phyloP scores from a whole-genome alignment of 2,888 invertebrate species.

The Acleris literana region DNA sequence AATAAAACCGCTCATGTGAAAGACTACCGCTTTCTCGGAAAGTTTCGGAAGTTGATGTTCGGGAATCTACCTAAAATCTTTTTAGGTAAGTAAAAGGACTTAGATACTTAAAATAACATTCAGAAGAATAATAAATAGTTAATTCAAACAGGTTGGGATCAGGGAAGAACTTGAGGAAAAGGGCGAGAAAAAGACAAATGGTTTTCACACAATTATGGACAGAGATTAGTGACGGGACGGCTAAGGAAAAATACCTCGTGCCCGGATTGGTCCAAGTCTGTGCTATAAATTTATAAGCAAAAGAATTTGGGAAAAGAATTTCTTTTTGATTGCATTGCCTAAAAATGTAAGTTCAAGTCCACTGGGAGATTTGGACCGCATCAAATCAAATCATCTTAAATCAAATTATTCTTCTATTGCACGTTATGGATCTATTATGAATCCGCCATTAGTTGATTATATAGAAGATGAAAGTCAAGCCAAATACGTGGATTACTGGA shows the following conservation, averaged over 20 bases:
- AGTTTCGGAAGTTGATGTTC: slow-evolving; percentile 7
- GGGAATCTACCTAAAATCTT: not conserved
- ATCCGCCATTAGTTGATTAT: too few relatives aligned
- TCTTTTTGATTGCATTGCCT: slow-evolving; percentile 9
- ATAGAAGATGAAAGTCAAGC: too few relatives aligned
- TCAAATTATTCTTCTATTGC: too few relatives aligned
- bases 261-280: slow-evolving; percentile 15
- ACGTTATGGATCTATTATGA: too few relatives aligned
- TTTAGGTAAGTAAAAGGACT: not conserved
- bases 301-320: slow-evolving; percentile 14
- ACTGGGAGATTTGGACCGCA: too few relatives aligned
- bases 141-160: slow-evolving; percentile 54
- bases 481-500: too few relatives aligned
- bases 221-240: slow-evolving; percentile 31
- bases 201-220: slow-evolving; percentile 47
- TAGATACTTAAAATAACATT: slow-evolving; percentile 17
- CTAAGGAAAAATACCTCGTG: slow-evolving; percentile 24
- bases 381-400: too few relatives aligned
- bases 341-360: too few relatives aligned
- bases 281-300: slow-evolving; percentile 21
- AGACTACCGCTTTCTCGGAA: slow-evolving; percentile 19
- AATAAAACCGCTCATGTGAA: slow-evolving; percentile 27
- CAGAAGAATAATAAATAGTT: slow-evolving; percentile 47
- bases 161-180: slow-evolving; percentile 53
- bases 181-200: slow-evolving; percentile 57